These are phyloP conservation scores for Blera fallax DNA, from an alignment of 2,888 invertebrate genomes.

Conservation along the genomic window DNA sequence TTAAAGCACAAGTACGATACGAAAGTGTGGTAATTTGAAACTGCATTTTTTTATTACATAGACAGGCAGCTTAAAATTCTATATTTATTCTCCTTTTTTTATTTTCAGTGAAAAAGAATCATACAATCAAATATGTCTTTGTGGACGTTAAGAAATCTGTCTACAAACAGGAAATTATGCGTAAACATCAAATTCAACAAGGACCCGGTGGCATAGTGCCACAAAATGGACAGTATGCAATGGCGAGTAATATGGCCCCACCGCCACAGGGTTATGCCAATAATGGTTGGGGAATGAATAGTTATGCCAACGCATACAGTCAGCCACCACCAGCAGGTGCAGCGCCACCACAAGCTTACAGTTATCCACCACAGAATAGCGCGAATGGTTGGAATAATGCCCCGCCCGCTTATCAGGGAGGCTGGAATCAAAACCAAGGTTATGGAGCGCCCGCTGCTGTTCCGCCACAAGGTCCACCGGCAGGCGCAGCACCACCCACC, in stretches of 20 bases:
- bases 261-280: constrained; percentile 74
- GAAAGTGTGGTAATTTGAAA: too few species aligned
- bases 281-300: constrained; percentile 75
- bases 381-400: constrained; percentile 71
- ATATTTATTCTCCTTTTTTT: neutral
- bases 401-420: constrained; percentile 75
- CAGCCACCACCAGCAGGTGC: constrained; percentile 75
- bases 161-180: constrained; percentile 76
- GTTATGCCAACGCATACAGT: constrained; percentile 76
- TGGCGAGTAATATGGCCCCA: constrained; percentile 64
- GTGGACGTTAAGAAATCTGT: constrained; percentile 79
- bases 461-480: constrained; percentile 69
- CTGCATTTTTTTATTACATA: too few species aligned
- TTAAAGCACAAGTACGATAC: too few species aligned
- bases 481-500: constrained; percentile 70
- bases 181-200: constrained; percentile 74
- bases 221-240: constrained; percentile 70
- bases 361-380: constrained; percentile 68
- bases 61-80: neutral
- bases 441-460: constrained; percentile 76
- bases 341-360: constrained; percentile 65
- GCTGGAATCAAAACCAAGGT: constrained; percentile 61
- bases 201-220: constrained; percentile 80
- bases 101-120: constrained; percentile 76
- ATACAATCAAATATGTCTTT: constrained; percentile 76